These are phyloP conservation scores for Olivierus martensii DNA, from an alignment of 1,140 invertebrate genomes.

Conservation along the genomic window DNA sequence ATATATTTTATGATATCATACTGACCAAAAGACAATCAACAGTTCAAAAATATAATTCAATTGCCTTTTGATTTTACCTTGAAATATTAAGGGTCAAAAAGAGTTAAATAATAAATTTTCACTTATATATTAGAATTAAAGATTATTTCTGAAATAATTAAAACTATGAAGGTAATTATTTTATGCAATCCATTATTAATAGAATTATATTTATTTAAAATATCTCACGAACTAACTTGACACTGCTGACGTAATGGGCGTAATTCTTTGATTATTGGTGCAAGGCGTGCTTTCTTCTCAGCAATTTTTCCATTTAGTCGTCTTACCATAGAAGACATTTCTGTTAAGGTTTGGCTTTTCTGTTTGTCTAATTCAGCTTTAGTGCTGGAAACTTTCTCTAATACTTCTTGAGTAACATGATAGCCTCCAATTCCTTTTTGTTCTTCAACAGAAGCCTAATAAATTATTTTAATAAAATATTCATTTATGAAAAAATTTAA, in stretches of 20 bases:
- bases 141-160: too few species aligned
- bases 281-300: constrained; percentile 41
- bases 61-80: too few species aligned
- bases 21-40: too few species aligned
- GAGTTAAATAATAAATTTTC: too few species aligned
- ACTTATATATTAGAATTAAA: too few species aligned
- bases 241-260: constrained; percentile 39
- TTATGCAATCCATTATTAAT: too few species aligned
- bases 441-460: constrained; percentile 26
- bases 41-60: too few species aligned
- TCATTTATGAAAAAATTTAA: too few species aligned
- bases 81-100: too few species aligned
- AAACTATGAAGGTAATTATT: too few species aligned
- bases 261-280: constrained; percentile 49
- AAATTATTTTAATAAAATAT: neutral
- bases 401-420: constrained; percentile 36
- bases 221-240: constrained; percentile 24
- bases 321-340: constrained; percentile 41
- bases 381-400: constrained; percentile 41
- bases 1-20: too few species aligned
- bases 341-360: constrained; percentile 40
- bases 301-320: constrained; percentile 41
- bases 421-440: constrained; percentile 39
- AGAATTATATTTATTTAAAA: neutral
- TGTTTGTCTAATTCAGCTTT: constrained; percentile 40